phyloP scores from a whole-genome alignment of 1,140 invertebrate genomes.

The Saxidomus purpurata region DNA sequence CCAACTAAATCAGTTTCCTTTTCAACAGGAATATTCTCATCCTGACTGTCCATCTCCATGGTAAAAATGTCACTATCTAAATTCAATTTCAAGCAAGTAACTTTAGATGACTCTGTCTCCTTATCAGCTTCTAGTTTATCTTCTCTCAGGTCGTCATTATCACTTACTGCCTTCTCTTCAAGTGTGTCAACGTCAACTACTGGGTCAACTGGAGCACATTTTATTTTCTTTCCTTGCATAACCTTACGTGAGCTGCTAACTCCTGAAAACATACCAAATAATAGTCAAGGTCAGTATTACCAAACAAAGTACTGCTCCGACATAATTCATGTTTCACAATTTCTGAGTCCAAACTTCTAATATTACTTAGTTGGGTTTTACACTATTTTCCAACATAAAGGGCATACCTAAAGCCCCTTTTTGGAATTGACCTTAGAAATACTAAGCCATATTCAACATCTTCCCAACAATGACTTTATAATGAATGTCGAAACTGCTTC shows the following conservation, averaged over 20 bases:
- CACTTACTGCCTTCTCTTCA: background rate
- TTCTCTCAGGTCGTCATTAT: background rate
- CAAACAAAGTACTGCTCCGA: no score
- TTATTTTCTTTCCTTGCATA: background rate
- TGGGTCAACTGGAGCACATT: background rate
- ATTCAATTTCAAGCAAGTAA: conserved; percentile 27
- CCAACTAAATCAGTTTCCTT: background rate
- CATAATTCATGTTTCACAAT: no score
- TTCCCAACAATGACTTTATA: no score
- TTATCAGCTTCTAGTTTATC: background rate
- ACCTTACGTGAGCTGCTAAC: background rate
- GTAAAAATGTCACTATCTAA: conserved; percentile 66
- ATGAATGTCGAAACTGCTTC: no score
- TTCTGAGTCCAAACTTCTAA: no score
- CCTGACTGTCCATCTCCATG: conserved; percentile 46
- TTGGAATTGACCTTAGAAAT: no score
- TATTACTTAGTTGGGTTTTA: no score
- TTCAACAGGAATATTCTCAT: background rate
- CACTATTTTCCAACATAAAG: no score
- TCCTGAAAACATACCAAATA: no score
- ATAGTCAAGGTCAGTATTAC: no score
- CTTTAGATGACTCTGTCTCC: background rate
- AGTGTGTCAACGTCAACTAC: background rate
- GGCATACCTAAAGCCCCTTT: no score
- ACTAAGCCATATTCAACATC: no score